Evolutionary conservation across 2,113 vertebrate genomes (phyloP).

Genomic region (Gymnobelideus leadbeateri): DNA sequence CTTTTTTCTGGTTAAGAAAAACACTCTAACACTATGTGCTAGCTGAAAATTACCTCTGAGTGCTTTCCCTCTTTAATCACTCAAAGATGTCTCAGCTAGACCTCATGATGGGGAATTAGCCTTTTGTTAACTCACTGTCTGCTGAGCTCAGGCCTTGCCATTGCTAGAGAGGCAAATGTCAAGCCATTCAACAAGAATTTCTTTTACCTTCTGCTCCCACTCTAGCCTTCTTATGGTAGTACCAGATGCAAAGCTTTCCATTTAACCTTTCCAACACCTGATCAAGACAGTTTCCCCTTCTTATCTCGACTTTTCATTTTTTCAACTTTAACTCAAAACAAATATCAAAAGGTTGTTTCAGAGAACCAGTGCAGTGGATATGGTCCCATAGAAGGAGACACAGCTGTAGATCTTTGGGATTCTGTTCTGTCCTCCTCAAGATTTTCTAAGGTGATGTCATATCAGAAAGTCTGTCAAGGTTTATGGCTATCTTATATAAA

Average conservation of each 20-base stretch:
- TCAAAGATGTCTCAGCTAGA: constrained; percentile 8
- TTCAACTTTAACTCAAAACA: constrained; percentile 62
- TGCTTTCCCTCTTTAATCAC: neutral
- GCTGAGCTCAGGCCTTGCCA: neutral
- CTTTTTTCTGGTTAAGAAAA: constrained; percentile 30
- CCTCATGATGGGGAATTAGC: constrained; percentile 1
- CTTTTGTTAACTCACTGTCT: constrained; percentile 9
- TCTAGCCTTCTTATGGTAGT: neutral
- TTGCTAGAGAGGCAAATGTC: constrained; percentile 45
- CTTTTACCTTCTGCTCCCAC: constrained; percentile 30
- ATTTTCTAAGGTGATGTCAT: neutral
- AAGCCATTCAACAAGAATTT: constrained; percentile 39
- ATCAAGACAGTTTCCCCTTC: neutral
- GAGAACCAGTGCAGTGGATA: constrained; percentile 15
- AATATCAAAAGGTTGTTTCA: neutral
- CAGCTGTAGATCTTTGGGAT: constrained; percentile 1
- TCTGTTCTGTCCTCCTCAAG: neutral
- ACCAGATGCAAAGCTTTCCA: constrained; percentile 51
- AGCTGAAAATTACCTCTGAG: neutral
- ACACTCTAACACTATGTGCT: neutral
- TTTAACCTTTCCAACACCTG: constrained; percentile 6
- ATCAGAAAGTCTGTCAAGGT: neutral
- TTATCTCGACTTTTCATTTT: constrained; percentile 47
- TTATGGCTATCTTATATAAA: neutral
- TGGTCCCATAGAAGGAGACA: neutral